Conservation (phyloP, 1,140 invertebrate genomes). For the Heliconius hewitsoni region DNA sequence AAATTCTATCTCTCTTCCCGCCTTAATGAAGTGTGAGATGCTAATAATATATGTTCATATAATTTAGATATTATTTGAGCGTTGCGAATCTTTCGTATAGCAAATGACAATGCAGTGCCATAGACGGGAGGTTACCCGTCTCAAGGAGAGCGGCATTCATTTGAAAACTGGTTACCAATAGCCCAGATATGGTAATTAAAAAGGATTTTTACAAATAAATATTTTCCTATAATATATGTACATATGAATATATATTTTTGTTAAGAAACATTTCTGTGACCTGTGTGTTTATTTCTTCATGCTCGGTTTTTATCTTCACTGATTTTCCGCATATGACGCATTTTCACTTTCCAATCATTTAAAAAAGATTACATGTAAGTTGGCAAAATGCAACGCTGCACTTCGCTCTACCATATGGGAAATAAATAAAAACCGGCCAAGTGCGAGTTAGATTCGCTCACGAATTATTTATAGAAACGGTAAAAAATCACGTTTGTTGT, state of each 20-base stretch:
- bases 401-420: background rate
- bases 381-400: background rate
- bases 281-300: background rate
- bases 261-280: background rate
- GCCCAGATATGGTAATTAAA: background rate
- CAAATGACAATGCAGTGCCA: background rate
- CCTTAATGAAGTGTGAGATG: too few species aligned
- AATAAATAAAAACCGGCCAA: too few species aligned
- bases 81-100: background rate
- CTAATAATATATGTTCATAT: too few species aligned
- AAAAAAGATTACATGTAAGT: background rate
- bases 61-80: background rate
- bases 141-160: slow-evolving; percentile 16
- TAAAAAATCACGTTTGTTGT: too few species aligned
- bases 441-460: too few species aligned
- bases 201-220: background rate
- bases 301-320: too few species aligned
- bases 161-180: slow-evolving; percentile 2
- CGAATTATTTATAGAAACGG: too few species aligned
- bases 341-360: background rate
- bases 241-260: background rate
- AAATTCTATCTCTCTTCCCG: too few species aligned
- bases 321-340: background rate
- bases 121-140: slow-evolving; percentile 19
- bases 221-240: too few species aligned